Base-by-base conservation (phyloP, 1,140 invertebrate genomes). In the Elysia chlorotica region DNA sequence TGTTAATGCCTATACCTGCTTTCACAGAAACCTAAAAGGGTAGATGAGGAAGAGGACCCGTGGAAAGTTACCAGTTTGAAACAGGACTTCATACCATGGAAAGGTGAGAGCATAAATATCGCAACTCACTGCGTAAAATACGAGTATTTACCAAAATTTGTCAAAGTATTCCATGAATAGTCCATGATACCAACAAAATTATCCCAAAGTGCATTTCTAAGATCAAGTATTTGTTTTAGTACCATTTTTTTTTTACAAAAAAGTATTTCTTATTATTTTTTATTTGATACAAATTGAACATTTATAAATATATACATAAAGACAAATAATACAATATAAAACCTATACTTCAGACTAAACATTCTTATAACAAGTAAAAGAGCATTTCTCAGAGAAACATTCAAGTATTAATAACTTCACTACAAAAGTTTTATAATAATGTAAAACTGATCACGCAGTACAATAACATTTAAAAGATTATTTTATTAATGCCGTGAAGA, bases 21-120 rank as follows among this genome's bases (percentile, higher is more conserved):
- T n/a, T n/a, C n/a, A n/a, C n/a, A n/a, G n/a, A n/a, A n/a, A n/a
- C n/a, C n/a, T n/a, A n/a, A n/a, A n/a, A n/a, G n/a, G n/a, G n/a
- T n/a, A n/a, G 41, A 48, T n/a, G 38, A 73, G n/a, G 54, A 73
- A 30, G 71, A 65, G 31, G 62, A 59, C 25, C 71, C 71, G 6
- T 73, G 61, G 71, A 73, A 65, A 25, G 63, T 65, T 2, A 73
- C 63, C 33, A 65, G 63, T 36, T 14, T 66, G 1, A 65, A 25
- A 19, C 61, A 35, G 19, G 37, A 37, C 31, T 71, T 62, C 28
- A 71, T 59, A 28, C 69, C 69, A 6, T 71, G 69, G 69, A 48
- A 31, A 33, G 69, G 69, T 71, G 5, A 57, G 67, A 36, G 14
- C 5, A 38, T 37, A 5, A 3, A 38, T 5, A 17, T n/a, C 33